Conservation (phyloP, 2,888 invertebrate species). For the Leucania comma region DNA sequence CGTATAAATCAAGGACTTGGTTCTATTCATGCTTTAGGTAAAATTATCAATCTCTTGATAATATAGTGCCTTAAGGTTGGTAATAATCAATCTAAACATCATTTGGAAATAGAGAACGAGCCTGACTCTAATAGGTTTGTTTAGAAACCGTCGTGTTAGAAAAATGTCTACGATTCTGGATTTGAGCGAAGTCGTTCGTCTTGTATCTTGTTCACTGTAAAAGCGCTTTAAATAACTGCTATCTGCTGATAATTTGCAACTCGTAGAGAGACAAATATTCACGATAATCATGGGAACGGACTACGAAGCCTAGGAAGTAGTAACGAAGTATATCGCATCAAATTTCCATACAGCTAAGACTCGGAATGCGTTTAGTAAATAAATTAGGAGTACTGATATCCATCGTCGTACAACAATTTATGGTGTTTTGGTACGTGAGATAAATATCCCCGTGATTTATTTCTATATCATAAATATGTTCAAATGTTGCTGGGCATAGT, state of each 20-base stretch:
- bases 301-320: conserved; percentile 30
- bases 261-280: conserved; percentile 43
- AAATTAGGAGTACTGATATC: conserved; percentile 54
- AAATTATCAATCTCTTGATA: neutral
- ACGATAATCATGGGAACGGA: conserved; percentile 50
- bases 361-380: conserved; percentile 56
- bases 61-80: neutral
- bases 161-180: conserved; percentile 31
- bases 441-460: conserved; percentile 54
- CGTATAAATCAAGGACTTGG: neutral
- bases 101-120: neutral
- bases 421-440: conserved; percentile 53
- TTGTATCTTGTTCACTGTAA: conserved; percentile 40
- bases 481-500: conserved; percentile 30
- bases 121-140: neutral
- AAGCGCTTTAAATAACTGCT: conserved; percentile 37
- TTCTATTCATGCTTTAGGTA: neutral
- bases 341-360: conserved; percentile 46
- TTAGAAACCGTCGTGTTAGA: conserved; percentile 14
- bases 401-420: conserved; percentile 52
- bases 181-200: conserved; percentile 30
- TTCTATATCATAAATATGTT: conserved; percentile 54
- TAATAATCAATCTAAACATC: neutral
- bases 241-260: conserved; percentile 48
- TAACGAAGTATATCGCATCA: conserved; percentile 43